Evolutionary conservation across 2,113 vertebrate genomes (phyloP).

Genomic region (Menidia beryllina): DNA sequence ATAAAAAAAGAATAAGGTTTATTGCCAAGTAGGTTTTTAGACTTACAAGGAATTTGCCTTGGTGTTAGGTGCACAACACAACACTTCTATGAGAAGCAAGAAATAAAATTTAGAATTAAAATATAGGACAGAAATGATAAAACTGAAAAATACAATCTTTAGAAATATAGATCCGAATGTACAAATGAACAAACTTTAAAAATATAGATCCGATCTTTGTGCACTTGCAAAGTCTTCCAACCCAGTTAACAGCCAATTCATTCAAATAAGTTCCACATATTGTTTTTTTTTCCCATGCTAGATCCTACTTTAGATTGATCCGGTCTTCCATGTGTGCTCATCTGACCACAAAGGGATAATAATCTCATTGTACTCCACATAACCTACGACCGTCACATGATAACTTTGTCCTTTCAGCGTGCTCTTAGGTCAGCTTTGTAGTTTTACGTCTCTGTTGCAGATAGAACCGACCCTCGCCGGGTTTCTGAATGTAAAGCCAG

Average conservation of each 20-base stretch:
- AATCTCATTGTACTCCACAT: constrained; percentile 76
- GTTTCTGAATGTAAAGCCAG: constrained; percentile 17
- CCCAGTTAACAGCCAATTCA: neutral
- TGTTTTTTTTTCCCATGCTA: constrained; percentile 11
- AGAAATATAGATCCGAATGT: too few relatives aligned
- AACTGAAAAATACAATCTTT: too few relatives aligned
- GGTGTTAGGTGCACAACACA: too few relatives aligned
- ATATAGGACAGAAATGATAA: too few relatives aligned
- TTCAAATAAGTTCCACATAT: neutral
- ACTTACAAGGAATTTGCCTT: too few relatives aligned
- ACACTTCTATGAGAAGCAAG: too few relatives aligned
- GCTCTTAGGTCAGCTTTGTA: constrained; percentile 23
- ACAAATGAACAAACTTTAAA: too few relatives aligned
- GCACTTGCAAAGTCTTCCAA: neutral
- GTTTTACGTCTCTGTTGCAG: constrained; percentile 38
- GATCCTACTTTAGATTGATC: constrained; percentile 34
- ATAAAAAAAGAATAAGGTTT: too few relatives aligned
- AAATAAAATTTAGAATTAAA: too few relatives aligned
- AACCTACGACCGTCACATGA: constrained; percentile 70
- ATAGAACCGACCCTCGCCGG: constrained; percentile 1
- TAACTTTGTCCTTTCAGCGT: constrained; percentile 2
- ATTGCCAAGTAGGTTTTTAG: too few relatives aligned
- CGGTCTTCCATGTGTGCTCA: constrained; percentile 40
- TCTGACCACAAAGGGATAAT: constrained; percentile 69
- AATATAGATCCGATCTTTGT: too few relatives aligned